Percentiles rank a stretch among this genome's conserved stretches.
These are phyloP conservation scores for Parauchenoglanis ngamensis DNA, from an alignment of 2,797 vertebrate genomes.

Conservation along the genomic window DNA sequence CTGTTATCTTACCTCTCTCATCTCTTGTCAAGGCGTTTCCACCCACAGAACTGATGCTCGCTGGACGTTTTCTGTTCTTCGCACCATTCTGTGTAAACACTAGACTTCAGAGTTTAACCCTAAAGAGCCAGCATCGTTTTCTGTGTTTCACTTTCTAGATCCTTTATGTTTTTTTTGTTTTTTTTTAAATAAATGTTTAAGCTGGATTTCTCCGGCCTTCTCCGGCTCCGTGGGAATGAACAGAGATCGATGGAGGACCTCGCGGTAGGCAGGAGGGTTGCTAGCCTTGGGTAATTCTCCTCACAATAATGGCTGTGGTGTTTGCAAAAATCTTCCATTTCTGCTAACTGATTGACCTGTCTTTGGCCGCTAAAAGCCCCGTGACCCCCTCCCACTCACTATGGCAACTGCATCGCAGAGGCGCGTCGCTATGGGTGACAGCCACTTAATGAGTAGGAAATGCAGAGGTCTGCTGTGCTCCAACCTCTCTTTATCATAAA, in stretches of 20 bases:
- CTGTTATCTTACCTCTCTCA: too few species aligned
- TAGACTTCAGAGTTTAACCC: not conserved
- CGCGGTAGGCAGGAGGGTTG: constrained; percentile 59
- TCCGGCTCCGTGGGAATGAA: constrained; percentile 44
- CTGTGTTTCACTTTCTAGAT: not conserved
- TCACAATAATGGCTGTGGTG: constrained; percentile 62
- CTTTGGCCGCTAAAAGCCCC: constrained; percentile 70
- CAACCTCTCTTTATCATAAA: constrained; percentile 42
- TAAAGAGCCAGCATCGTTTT: not conserved
- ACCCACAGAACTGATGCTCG: not conserved
- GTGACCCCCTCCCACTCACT: constrained; percentile 55
- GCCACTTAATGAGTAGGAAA: constrained; percentile 63
- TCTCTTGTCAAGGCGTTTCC: not conserved
- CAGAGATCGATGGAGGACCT: constrained; percentile 59
- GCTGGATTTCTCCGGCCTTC: constrained; percentile 30
- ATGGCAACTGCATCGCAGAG: constrained; percentile 62
- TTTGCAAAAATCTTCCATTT: constrained; percentile 76
- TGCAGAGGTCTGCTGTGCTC: constrained; percentile 55
- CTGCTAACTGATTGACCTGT: constrained; percentile 75
- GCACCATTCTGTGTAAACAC: not conserved
- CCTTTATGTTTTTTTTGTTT: not conserved
- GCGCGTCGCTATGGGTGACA: constrained; percentile 58
- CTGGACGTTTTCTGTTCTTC: not conserved
- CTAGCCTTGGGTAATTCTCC: constrained; percentile 62
- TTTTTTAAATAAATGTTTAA: constrained; percentile 17